These are phyloP conservation scores for Drosophila navojoa DNA, from an alignment of 1,140 invertebrate genomes.

Conservation along the genomic window DNA sequence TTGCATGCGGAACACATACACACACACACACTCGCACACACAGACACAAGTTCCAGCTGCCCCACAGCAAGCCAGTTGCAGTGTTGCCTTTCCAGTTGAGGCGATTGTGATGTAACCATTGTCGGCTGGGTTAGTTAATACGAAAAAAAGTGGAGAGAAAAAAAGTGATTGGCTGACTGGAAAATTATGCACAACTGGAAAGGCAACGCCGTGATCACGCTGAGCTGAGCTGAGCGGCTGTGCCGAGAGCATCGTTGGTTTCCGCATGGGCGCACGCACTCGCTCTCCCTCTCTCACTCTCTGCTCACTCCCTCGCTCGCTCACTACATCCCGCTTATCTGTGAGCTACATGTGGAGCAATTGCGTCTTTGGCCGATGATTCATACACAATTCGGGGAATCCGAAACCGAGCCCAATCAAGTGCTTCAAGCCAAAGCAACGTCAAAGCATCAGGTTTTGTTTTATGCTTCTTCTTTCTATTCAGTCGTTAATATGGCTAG, in stretches of 20 bases:
- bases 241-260: conserved; percentile 25
- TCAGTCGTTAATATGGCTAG: conserved; percentile 19
- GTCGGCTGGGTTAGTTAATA: background rate
- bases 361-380: conserved; percentile 45
- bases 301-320: background rate
- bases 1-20: no score
- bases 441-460: conserved; percentile 56
- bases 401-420: conserved; percentile 62
- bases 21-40: no score
- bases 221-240: background rate
- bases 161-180: conserved; percentile 40
- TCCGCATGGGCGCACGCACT: conserved; percentile 56
- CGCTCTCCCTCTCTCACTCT: background rate
- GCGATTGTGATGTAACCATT: conserved; percentile 58
- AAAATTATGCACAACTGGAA: conserved; percentile 60
- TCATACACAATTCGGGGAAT: conserved; percentile 71
- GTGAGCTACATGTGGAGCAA: conserved; percentile 37
- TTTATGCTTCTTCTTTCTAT: background rate
- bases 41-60: background rate
- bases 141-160: background rate
- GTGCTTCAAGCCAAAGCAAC: conserved; percentile 56
- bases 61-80: conserved; percentile 15
- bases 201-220: background rate
- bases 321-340: conserved; percentile 11
- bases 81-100: conserved; percentile 17